A percentile compares a stretch with the other conserved stretches of the same genome.
phyloP scores from a whole-genome alignment of 2,113 vertebrate genomes.

The Campylomormyrus numenius region DNA sequence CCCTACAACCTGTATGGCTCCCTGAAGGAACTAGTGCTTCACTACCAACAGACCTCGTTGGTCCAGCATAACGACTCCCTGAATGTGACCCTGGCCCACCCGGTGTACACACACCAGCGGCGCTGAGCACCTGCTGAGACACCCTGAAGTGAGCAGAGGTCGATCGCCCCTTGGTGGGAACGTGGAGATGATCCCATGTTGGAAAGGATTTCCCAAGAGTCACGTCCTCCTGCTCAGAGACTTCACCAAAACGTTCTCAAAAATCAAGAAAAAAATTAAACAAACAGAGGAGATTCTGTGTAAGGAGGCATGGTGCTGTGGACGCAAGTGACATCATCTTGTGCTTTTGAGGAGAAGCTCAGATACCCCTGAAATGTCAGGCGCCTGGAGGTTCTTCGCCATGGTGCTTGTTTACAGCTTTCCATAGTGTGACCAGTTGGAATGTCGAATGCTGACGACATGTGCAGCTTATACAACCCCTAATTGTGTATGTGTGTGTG shows the following conservation, averaged over 20 bases:
- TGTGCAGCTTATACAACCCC: conserved; percentile 40
- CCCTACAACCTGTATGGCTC: conserved; percentile 97
- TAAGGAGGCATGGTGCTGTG: conserved; percentile 58
- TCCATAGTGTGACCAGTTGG: conserved; percentile 85
- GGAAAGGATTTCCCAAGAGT: conserved; percentile 31
- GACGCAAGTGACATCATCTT: conserved; percentile 57
- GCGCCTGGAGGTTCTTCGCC: conserved; percentile 78
- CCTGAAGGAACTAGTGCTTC: conserved; percentile 94
- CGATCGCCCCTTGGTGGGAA: conserved; percentile 18
- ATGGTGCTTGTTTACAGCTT: conserved; percentile 80
- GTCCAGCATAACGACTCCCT: conserved; percentile 99
- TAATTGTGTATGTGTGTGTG: background rate
- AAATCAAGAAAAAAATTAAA: conserved; percentile 17
- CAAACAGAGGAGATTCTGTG: conserved; percentile 27
- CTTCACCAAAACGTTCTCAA: conserved; percentile 54
- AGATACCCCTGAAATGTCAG: conserved; percentile 66
- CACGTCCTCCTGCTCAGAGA: conserved; percentile 47
- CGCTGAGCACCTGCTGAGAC: conserved; percentile 67
- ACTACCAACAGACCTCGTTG: conserved; percentile 98
- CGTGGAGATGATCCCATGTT: conserved; percentile 38
- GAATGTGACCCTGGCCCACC: conserved; percentile 96
- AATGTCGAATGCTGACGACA: conserved; percentile 66
- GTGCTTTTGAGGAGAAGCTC: conserved; percentile 63
- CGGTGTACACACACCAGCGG: conserved; percentile 89
- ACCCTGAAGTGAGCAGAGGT: background rate